Conservation (phyloP, 2,888 invertebrate genomes). For the Tholera decimalis region DNA sequence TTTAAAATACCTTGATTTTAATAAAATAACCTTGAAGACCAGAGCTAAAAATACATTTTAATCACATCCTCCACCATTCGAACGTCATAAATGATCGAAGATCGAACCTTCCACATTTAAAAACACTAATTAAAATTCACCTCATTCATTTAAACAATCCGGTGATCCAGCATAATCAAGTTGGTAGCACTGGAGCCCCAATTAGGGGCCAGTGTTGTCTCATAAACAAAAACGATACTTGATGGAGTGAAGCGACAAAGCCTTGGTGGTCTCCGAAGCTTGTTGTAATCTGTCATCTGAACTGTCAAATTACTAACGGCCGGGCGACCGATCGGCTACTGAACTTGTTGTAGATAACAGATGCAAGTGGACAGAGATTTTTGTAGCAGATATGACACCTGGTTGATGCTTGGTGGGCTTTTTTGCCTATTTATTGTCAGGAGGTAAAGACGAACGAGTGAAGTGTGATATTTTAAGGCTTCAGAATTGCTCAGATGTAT, state of each 20-base stretch:
- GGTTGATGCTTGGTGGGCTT: constrained; percentile 31
- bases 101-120: constrained; percentile 18
- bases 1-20: not conserved
- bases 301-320: constrained; percentile 92
- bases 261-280: constrained; percentile 86
- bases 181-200: constrained; percentile 77
- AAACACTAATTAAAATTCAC: constrained; percentile 51
- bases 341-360: constrained; percentile 90
- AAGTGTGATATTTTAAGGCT: not conserved
- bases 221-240: constrained; percentile 83
- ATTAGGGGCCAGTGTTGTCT: constrained; percentile 75
- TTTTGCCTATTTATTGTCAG: constrained; percentile 61
- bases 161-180: constrained; percentile 51
- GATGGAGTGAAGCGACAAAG: constrained; percentile 83
- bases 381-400: constrained; percentile 48
- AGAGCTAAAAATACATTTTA: constrained; percentile 16
- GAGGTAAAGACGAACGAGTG: not conserved
- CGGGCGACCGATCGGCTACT: constrained; percentile 90
- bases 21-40: not conserved
- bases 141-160: constrained; percentile 52
- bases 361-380: constrained; percentile 80
- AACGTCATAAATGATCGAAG: constrained; percentile 54
- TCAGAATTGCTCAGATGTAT: no score
- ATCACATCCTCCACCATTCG: constrained; percentile 8
- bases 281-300: constrained; percentile 90